These are phyloP conservation scores for Lepus europaeus DNA, from an alignment of 2,113 vertebrate genomes.

Conservation along the genomic window DNA sequence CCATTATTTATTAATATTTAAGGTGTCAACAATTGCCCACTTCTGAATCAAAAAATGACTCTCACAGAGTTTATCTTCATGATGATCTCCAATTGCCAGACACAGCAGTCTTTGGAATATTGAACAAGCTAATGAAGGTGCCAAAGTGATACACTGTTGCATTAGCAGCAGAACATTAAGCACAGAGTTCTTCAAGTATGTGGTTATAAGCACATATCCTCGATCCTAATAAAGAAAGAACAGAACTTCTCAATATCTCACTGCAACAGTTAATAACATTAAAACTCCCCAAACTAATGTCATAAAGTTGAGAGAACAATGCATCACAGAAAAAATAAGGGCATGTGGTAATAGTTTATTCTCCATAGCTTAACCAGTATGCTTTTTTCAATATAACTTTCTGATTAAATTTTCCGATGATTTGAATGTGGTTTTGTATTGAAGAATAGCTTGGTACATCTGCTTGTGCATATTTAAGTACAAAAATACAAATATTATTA, in stretches of 20 bases:
- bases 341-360: conserved; percentile 37
- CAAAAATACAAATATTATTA: conserved; percentile 47
- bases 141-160: conserved; percentile 1
- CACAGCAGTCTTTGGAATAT: conserved; percentile 13
- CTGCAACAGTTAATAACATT: conserved; percentile 49
- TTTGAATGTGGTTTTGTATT: conserved; percentile 40
- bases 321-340: not conserved
- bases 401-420: conserved; percentile 25
- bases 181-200: conserved; percentile 65
- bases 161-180: conserved; percentile 71
- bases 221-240: conserved; percentile 61
- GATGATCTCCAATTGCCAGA: conserved; percentile 54
- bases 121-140: conserved; percentile 50
- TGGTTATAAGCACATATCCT: conserved; percentile 48
- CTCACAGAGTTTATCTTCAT: conserved; percentile 52
- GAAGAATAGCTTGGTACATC: conserved; percentile 13
- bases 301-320: conserved; percentile 51
- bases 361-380: conserved; percentile 48
- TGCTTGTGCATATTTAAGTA: conserved; percentile 22
- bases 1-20: conserved; percentile 55
- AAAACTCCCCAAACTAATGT: conserved; percentile 56
- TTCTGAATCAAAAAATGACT: conserved; percentile 8
- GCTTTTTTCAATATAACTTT: not conserved
- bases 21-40: not conserved
- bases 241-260: conserved; percentile 41